Conservation (phyloP, 2,888 invertebrate species). For the Hirtodrosophila confusa region DNA sequence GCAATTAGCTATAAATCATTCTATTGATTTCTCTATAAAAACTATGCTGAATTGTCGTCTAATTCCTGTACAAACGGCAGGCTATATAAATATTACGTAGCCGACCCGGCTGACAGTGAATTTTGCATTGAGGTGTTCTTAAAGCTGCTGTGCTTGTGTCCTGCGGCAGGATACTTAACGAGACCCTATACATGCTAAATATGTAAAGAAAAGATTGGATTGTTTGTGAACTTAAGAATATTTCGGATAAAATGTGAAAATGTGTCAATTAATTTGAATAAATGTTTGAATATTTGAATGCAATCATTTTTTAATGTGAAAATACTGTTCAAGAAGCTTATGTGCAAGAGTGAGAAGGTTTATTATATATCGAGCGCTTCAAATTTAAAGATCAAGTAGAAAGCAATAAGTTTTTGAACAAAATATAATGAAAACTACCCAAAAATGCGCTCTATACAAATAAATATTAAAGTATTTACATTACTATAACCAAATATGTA, state of each 20-base stretch:
- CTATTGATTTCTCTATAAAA: constrained; percentile 45
- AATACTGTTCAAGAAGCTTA: no score
- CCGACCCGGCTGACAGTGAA: constrained; percentile 36
- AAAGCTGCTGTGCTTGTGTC: constrained; percentile 18
- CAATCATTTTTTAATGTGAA: background rate
- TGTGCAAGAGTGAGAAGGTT: no score
- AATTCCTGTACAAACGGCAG: constrained; percentile 38
- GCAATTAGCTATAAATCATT: constrained; percentile 10
- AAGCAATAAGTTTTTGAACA: no score
- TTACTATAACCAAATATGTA: no score
- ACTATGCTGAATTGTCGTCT: constrained; percentile 23
- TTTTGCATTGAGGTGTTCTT: constrained; percentile 33
- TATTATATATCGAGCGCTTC: no score
- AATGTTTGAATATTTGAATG: background rate
- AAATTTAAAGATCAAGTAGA: background rate
- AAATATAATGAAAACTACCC: background rate
- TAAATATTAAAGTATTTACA: no score
- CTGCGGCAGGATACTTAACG: constrained; percentile 21
- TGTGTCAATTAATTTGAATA: background rate
- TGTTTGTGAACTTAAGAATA: no score
- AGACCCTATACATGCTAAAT: constrained; percentile 4
- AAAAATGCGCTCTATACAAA: background rate
- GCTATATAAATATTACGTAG: constrained; percentile 47
- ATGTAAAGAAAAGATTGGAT: background rate
- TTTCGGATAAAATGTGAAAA: background rate